phyloP scores from a whole-genome alignment of 2,888 invertebrate species.

The Troides oblongomaculatus region DNA sequence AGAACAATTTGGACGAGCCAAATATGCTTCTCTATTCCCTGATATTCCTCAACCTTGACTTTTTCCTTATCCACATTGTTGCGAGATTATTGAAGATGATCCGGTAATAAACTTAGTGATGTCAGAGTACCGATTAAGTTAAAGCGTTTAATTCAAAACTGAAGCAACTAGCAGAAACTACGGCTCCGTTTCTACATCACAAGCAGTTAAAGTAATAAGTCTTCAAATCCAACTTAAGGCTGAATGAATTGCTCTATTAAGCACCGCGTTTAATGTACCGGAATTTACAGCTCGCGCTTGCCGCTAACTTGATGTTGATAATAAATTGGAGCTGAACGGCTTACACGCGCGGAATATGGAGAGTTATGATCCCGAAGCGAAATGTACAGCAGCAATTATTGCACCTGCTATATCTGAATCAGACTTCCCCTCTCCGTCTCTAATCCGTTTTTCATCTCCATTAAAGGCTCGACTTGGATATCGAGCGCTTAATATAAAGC shows the following conservation, averaged over 20 bases:
- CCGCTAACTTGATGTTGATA: constrained; percentile 1
- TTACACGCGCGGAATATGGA: background rate
- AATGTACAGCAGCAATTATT: background rate
- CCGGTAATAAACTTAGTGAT: too few relatives aligned
- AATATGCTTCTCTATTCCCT: too few relatives aligned
- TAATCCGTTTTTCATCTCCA: too few relatives aligned
- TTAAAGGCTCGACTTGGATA: too few relatives aligned
- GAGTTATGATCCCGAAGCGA: constrained; percentile 5
- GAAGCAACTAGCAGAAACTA: background rate
- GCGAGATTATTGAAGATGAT: too few relatives aligned
- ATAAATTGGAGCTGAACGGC: constrained; percentile 3
- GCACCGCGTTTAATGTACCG: constrained; percentile 7
- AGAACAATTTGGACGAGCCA: too few relatives aligned
- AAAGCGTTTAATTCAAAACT: constrained; percentile 6
- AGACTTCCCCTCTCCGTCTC: too few relatives aligned
- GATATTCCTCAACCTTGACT: too few relatives aligned
- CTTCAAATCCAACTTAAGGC: constrained; percentile 24
- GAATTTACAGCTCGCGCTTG: constrained; percentile 12
- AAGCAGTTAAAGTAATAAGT: constrained; percentile 20
- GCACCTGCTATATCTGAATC: too few relatives aligned
- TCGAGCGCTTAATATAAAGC: too few relatives aligned
- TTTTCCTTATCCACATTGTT: too few relatives aligned
- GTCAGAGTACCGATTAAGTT: constrained; percentile 5
- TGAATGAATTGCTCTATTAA: constrained; percentile 21
- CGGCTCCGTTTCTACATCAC: constrained; percentile 4